Base-by-base conservation (phyloP, 2,113 vertebrate genomes). In the Podiceps cristatus region DNA sequence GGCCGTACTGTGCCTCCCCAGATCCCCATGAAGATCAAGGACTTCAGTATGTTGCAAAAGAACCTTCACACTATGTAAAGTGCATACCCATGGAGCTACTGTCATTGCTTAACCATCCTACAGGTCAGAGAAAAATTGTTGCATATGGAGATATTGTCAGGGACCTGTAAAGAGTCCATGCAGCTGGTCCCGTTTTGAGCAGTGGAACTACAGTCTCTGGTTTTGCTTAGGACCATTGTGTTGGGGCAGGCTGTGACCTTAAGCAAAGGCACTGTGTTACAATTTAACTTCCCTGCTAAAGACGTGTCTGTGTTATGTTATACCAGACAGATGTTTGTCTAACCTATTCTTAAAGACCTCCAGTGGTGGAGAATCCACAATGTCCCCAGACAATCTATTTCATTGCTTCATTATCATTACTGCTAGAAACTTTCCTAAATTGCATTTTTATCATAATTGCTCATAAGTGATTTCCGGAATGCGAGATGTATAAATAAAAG, bases 401-500 rank as follows among this genome's bases (percentile, higher is more conserved):
- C 80, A 87, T 75, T 78, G 47, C 84, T 94, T 95, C 95, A 89
- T 96, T 94, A 95, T 94, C 84, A 72, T 94, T 93, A 68, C 80
- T 72, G 47, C 60, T 64, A 72, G 60, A 85, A 96, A 96, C n/a
- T 49, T 93, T 72, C 55, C 80, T 87, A 95, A 89, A 96, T 52
- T 40, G 11, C 13, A 40, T 93, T 94, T 94, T 87, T 89, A 67
- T 87, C 52, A 72, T 89, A 97, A 93, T 90, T 71, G 33, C 24
- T 88, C 92, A 52, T 56, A 91, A 83, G 42, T 67, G 75, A 67
- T 92, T 90, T 88, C 31, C 12, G 14, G 60, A 72, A 77, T 86
- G 52, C 35, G 67, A 95, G 62, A 92, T 86, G 35, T 68, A 42
- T 84, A 93, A 95, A 93, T 77, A 84, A 86, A 93, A 92, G 7